Percentiles rank a stretch among this genome's conserved stretches.
phyloP scores from a whole-genome alignment of 2,797 vertebrate genomes.

The Moxostoma hubbsi region DNA sequence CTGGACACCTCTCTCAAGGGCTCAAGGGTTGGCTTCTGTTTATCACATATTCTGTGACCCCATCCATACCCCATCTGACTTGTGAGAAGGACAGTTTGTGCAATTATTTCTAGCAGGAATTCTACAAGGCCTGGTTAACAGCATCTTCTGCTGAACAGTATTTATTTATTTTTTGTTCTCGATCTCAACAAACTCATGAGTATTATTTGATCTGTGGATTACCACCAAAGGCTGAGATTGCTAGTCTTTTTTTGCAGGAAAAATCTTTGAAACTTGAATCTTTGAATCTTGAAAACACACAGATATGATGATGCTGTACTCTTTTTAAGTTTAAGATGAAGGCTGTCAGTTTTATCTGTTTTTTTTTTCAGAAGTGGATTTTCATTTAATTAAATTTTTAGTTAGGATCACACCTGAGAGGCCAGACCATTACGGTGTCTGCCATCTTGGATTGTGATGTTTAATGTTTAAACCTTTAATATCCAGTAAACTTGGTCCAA shows the following conservation, averaged over 20 bases:
- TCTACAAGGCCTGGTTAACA: background rate
- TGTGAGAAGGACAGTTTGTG: constrained; percentile 12
- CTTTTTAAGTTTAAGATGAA: background rate
- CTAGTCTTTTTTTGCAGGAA: background rate
- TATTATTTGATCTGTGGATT: constrained; percentile 33
- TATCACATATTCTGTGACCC: constrained; percentile 54
- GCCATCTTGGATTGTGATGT: too few relatives aligned
- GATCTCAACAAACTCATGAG: background rate
- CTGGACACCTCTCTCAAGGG: constrained; percentile 48
- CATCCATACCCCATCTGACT: constrained; percentile 28
- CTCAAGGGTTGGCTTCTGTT: constrained; percentile 57
- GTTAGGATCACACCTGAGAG: constrained; percentile 18
- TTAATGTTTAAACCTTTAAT: too few relatives aligned
- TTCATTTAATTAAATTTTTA: background rate
- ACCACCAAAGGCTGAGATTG: background rate
- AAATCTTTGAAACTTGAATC: background rate
- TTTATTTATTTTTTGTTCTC: background rate
- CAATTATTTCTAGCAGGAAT: background rate
- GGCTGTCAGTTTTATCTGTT: background rate
- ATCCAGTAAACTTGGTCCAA: too few relatives aligned
- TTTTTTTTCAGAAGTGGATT: background rate
- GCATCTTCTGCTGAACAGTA: constrained; percentile 4
- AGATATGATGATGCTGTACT: background rate
- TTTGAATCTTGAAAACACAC: background rate
- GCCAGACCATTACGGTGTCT: background rate